Evolutionary conservation across 2,888 invertebrate species (phyloP).

Genomic region (Thecophora atra): DNA sequence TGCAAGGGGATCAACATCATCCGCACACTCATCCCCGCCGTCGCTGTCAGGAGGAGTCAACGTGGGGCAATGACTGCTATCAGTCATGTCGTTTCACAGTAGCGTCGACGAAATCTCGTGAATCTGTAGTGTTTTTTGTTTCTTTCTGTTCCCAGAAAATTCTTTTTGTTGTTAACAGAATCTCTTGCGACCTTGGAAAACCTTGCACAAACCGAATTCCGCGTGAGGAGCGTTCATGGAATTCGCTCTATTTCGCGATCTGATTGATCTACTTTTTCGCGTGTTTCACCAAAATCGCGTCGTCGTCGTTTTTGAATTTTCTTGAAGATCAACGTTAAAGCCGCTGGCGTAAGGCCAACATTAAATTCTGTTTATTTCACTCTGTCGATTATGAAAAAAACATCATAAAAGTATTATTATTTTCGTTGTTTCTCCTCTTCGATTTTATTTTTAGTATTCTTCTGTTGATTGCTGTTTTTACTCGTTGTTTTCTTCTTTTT

Average conservation of each 20-base stretch:
- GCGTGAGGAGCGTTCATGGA: no score
- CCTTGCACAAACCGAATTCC: no score
- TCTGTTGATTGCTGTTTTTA: conserved; percentile 40
- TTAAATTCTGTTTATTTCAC: conserved; percentile 36
- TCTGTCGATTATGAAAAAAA: conserved; percentile 24
- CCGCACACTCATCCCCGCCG: conserved; percentile 18
- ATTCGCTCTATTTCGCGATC: no score
- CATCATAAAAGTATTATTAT: conserved; percentile 37
- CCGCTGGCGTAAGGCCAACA: conserved; percentile 47
- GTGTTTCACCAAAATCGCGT: background rate
- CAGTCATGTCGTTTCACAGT: background rate
- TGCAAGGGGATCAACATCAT: conserved; percentile 52
- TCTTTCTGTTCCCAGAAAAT: conserved; percentile 27
- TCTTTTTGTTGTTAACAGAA: no score
- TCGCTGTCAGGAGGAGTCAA: conserved; percentile 14
- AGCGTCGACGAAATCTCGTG: no score
- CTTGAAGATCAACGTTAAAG: conserved; percentile 48
- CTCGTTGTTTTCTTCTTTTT: conserved; percentile 30
- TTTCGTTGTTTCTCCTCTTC: conserved; percentile 16
- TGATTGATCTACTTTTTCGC: no score
- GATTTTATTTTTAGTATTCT: conserved; percentile 38
- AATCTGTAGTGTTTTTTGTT: no score
- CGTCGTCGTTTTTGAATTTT: background rate
- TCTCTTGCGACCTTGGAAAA: no score
- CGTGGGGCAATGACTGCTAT: background rate